A percentile compares a stretch with the other conserved stretches of the same genome.
These are phyloP conservation scores for Athene cunicularia DNA, from an alignment of 2,113 vertebrate species.

Conservation along the genomic window DNA sequence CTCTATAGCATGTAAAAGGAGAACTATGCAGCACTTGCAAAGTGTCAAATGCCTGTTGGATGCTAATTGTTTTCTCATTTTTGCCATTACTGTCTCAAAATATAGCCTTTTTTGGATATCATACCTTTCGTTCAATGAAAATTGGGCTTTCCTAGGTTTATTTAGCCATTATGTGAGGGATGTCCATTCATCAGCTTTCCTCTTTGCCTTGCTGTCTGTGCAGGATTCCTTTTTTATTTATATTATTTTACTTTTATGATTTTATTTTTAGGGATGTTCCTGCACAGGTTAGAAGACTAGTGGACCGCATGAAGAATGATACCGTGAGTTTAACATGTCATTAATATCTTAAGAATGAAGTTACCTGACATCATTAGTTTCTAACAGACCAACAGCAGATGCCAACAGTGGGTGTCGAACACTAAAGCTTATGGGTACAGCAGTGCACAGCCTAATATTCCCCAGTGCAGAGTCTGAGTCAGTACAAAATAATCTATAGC, in stretches of 20 bases:
- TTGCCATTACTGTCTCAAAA: background rate
- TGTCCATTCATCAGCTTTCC: background rate
- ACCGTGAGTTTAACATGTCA: constrained; percentile 55
- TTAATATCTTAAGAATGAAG: background rate
- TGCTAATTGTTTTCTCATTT: background rate
- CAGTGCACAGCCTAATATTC: background rate
- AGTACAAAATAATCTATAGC: background rate
- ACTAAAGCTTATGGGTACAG: background rate
- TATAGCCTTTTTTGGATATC: background rate
- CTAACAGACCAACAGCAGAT: background rate
- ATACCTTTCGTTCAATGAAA: background rate
- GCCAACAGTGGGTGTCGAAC: background rate
- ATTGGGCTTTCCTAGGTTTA: background rate
- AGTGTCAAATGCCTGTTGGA: background rate
- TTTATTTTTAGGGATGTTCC: constrained; percentile 59
- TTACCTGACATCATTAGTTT: background rate
- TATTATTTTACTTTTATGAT: background rate
- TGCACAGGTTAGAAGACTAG: constrained; percentile 59
- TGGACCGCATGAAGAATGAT: constrained; percentile 69
- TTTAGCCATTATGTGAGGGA: background rate
- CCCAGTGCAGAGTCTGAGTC: background rate
- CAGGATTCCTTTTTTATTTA: background rate
- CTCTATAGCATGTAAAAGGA: background rate
- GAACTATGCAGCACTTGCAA: background rate
- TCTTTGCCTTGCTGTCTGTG: background rate